phyloP scores from a whole-genome alignment of 2,113 vertebrate genomes.

The Podarcis cretensis region DNA sequence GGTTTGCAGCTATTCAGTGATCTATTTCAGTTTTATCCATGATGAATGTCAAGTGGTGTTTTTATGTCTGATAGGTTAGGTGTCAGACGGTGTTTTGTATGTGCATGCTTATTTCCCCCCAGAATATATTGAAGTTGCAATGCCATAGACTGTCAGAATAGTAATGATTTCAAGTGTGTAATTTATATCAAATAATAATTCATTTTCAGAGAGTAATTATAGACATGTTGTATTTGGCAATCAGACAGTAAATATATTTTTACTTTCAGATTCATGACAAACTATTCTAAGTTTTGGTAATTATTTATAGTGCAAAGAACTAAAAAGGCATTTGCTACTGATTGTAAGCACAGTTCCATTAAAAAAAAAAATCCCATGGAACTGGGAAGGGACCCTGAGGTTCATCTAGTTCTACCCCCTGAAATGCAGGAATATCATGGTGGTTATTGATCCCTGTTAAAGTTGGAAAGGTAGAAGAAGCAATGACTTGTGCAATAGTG shows the following conservation, averaged over 20 bases:
- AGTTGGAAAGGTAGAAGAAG: neutral
- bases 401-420: no score
- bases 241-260: neutral
- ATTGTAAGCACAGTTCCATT: neutral
- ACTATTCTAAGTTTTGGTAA: neutral
- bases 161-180: slow-evolving; percentile 17
- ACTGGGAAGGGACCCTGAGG: no score
- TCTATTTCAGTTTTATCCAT: slow-evolving; percentile 21
- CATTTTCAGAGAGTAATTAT: slow-evolving; percentile 34
- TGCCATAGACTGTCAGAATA: neutral
- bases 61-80: neutral
- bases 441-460: neutral
- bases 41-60: slow-evolving; percentile 16
- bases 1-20: slow-evolving; percentile 16
- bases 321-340: neutral
- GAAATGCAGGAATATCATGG: no score
- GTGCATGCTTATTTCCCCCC: neutral
- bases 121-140: neutral
- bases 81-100: neutral
- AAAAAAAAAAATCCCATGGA: neutral
- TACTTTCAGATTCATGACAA: neutral
- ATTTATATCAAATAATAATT: slow-evolving; percentile 11
- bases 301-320: neutral
- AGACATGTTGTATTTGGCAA: neutral
- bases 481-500: neutral